Base-by-base conservation (phyloP, 2,113 vertebrate species). In the Glaucomys volans region DNA sequence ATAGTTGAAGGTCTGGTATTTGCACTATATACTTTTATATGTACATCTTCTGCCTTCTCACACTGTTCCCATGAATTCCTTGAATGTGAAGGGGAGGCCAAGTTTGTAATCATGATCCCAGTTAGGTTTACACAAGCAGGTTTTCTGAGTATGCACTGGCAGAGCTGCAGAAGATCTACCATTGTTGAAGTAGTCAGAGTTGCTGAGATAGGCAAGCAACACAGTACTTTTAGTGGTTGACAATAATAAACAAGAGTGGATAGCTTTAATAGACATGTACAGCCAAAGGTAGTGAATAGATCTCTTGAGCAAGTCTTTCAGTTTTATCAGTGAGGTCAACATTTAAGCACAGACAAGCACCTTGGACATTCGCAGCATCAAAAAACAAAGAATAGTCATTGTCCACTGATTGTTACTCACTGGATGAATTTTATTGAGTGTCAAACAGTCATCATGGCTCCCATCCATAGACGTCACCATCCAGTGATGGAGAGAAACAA, bases 1-100 rank as follows among this genome's bases (percentile, higher is more conserved):
- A n/a, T n/a, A n/a, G n/a, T n/a, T n/a, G n/a, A n/a, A n/a, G n/a
- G n/a, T n/a, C n/a, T n/a, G n/a, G n/a, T n/a, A n/a, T n/a, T n/a
- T n/a, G n/a, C n/a, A n/a, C n/a, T n/a, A n/a, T n/a, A n/a, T n/a
- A 44, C 88, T 87, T 87, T 85, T 88, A 76, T 26, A 62, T 95
- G 24, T 79, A 85, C 28, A 18, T 82, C 35, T 40, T 11, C 62
- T 77, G 2, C 30, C 42, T 91, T 77, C 47, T 26, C 30, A 64
- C 95, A 82, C 17, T 64, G 57, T 35, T 64, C 74, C 5, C 9
- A 37, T 79, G 90, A 81, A 6, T 16, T 40, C 12, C 12, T 47
- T 59, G 17, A 47, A 2, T 37, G 5, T 57, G 0, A 32, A 2
- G 35, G 72, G 16, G 11, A 79, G 35, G 12, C 24, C 1, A 2